A percentile compares a stretch with the other conserved stretches of the same genome.
Conservation (phyloP, 2,113 vertebrate genomes). For the Camelus dromedarius region DNA sequence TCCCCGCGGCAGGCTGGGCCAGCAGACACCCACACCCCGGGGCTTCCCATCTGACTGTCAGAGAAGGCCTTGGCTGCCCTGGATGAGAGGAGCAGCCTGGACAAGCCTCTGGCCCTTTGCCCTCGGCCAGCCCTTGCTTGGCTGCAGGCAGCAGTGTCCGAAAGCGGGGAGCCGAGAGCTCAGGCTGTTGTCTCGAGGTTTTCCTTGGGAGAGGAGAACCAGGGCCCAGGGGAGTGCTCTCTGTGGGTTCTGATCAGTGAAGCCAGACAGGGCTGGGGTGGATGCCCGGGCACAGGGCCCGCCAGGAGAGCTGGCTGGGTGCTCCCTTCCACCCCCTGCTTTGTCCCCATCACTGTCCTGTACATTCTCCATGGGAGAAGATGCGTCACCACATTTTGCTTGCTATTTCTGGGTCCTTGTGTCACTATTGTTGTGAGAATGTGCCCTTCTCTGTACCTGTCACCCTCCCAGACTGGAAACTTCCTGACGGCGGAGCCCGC, state of each 20-base stretch:
- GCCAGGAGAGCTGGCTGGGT: rapidly evolving
- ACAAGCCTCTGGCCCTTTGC: not conserved
- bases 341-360: not conserved
- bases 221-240: not conserved
- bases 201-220: not conserved
- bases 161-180: not conserved
- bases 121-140: not conserved
- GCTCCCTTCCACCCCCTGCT: not conserved
- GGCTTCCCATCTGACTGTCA: not conserved
- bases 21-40: not conserved
- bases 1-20: not conserved
- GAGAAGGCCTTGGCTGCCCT: not conserved
- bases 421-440: not conserved
- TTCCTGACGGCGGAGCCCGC: not conserved
- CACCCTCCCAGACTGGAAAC: not conserved
- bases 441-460: not conserved
- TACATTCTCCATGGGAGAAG: not conserved
- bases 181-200: not conserved
- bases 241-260: not conserved
- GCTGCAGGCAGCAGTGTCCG: not conserved
- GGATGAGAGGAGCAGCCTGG: not conserved
- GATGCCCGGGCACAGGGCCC: rapidly evolving
- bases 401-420: not conserved
- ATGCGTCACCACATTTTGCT: not conserved
- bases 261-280: not conserved